phyloP scores from a whole-genome alignment of 2,113 vertebrate genomes.

The Ancistrus triradiatus region DNA sequence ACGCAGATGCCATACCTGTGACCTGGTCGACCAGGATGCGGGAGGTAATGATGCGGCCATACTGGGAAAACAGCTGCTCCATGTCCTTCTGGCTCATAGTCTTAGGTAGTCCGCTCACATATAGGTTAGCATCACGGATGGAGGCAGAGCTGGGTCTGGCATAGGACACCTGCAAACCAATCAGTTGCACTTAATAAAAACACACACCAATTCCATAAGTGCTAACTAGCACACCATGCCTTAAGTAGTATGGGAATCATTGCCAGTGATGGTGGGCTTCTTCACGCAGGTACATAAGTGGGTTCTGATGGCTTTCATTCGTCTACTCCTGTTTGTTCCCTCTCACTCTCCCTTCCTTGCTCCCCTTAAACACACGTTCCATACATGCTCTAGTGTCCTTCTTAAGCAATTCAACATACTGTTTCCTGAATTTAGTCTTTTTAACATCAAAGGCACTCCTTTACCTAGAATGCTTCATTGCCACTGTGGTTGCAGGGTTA shows the following conservation, averaged over 20 bases:
- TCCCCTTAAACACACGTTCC: slow-evolving; percentile 4
- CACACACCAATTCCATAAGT: too few species aligned
- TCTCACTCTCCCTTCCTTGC: slow-evolving; percentile 15
- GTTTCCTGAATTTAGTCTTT: slow-evolving; percentile 10
- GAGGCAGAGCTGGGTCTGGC: slow-evolving; percentile 91
- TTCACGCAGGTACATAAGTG: slow-evolving; percentile 1
- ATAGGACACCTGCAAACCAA: slow-evolving; percentile 84
- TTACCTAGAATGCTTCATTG: background rate
- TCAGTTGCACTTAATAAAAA: slow-evolving; percentile 5
- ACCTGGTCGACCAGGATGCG: slow-evolving; percentile 94
- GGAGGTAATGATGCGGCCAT: slow-evolving; percentile 94
- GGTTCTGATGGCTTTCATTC: slow-evolving; percentile 3
- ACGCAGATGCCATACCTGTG: slow-evolving; percentile 79
- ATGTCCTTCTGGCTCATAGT: slow-evolving; percentile 96
- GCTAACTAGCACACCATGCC: background rate
- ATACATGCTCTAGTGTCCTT: slow-evolving; percentile 16
- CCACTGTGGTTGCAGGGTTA: background rate
- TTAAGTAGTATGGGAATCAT: too few species aligned
- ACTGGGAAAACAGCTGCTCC: slow-evolving; percentile 94
- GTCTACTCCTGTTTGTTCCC: slow-evolving; percentile 1
- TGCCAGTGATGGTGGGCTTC: too few species aligned
- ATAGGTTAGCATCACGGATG: slow-evolving; percentile 92
- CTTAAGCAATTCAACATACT: slow-evolving; percentile 22
- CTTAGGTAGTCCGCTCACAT: slow-evolving; percentile 91
- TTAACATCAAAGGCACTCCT: slow-evolving; percentile 8